These are phyloP conservation scores for Falco cherrug DNA, from an alignment of 2,797 vertebrate species.

Conservation along the genomic window DNA sequence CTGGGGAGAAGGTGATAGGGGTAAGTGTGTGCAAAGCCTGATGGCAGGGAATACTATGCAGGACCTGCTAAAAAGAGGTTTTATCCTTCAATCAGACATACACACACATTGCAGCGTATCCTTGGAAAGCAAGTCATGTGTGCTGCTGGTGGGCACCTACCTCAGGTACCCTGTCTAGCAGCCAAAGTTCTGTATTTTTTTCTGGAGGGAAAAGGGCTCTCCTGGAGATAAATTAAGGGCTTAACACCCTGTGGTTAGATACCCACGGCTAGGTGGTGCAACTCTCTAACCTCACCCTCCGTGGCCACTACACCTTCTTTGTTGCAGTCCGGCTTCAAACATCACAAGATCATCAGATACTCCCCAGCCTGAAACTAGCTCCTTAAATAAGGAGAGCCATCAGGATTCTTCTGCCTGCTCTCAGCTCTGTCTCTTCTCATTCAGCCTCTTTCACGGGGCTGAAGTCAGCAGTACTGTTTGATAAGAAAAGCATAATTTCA, in stretches of 20 bases:
- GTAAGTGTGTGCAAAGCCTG: background rate
- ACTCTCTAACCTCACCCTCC: background rate
- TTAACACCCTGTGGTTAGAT: background rate
- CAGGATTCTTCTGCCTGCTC: background rate
- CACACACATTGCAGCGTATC: accelerated
- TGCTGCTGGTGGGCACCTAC: background rate
- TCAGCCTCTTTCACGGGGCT: background rate
- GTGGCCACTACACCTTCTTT: background rate
- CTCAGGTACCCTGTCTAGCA: background rate
- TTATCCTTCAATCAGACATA: background rate
- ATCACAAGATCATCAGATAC: background rate
- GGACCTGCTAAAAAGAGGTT: background rate
- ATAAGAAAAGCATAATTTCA: background rate
- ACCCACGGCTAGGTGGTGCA: accelerated
- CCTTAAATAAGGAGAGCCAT: background rate
- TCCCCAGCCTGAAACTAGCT: background rate
- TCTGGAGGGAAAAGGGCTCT: background rate
- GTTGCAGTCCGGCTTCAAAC: background rate
- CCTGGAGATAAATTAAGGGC: background rate
- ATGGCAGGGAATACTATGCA: background rate
- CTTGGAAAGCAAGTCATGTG: background rate
- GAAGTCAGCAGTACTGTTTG: background rate
- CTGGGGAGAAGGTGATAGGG: background rate
- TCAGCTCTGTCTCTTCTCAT: background rate
- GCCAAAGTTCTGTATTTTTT: background rate